A percentile compares a stretch with the other conserved stretches of the same genome.
Conservation (phyloP, 1,140 invertebrate species). For the Cecropterus lyciades region DNA sequence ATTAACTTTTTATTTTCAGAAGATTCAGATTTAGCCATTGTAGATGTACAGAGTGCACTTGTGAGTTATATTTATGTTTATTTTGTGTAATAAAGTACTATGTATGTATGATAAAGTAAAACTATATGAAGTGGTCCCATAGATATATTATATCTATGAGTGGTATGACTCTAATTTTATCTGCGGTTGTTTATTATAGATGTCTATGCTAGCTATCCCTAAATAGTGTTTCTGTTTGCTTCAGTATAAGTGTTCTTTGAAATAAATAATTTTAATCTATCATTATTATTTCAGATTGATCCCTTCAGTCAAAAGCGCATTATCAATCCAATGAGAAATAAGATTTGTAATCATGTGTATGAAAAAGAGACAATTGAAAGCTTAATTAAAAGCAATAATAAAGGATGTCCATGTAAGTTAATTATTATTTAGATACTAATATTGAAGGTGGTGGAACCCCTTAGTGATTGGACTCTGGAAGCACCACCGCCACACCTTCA, state of each 20-base stretch:
- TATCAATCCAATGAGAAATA: constrained; percentile 83
- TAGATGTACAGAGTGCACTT: constrained; percentile 56
- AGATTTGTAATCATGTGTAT: constrained; percentile 84
- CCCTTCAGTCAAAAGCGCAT: constrained; percentile 85
- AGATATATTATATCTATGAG: too few species aligned
- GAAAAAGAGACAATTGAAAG: constrained; percentile 75
- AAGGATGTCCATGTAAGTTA: constrained; percentile 75
- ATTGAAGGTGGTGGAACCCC: too few species aligned
- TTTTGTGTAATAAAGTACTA: too few species aligned
- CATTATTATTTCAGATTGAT: constrained; percentile 75
- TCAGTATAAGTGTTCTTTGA: too few species aligned
- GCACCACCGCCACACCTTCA: too few species aligned
- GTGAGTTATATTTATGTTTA: constrained; percentile 53
- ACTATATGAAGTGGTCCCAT: too few species aligned
- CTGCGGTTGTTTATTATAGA: too few species aligned
- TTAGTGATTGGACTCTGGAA: too few species aligned
- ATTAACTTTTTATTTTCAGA: constrained; percentile 42
- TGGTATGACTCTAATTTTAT: too few species aligned
- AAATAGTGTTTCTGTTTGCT: not conserved
- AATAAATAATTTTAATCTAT: not conserved
- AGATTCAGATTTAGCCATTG: constrained; percentile 58
- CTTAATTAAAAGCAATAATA: constrained; percentile 70
- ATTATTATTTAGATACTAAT: too few species aligned
- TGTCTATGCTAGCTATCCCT: too few species aligned
- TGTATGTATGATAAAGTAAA: too few species aligned